Percentiles rank a stretch among this genome's conserved stretches.
Conservation (phyloP, 35 echinoderm and acorn worm genomes). For the Apostichopus japonicus region DNA sequence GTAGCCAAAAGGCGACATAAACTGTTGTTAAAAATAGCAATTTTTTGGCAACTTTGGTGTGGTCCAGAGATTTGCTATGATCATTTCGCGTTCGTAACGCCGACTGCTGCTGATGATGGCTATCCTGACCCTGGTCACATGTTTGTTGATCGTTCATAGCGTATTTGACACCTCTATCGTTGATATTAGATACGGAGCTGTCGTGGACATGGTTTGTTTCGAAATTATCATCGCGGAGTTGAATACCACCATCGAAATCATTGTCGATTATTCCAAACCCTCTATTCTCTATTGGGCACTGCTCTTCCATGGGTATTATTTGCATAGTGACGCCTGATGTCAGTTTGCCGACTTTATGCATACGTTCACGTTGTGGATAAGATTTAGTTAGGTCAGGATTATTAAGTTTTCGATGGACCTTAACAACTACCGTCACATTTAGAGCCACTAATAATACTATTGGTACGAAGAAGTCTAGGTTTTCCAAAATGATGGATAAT, state of each 20-base stretch:
- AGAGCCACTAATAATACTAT: background rate
- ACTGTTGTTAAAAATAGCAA: background rate
- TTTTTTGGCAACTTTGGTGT: background rate
- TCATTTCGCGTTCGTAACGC: background rate
- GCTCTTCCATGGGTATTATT: no score
- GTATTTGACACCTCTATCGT: background rate
- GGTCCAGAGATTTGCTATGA: background rate
- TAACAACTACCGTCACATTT: background rate
- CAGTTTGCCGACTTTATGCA: no score
- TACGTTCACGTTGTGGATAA: background rate
- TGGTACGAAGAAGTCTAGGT: conserved; percentile 8
- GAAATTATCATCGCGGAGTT: background rate
- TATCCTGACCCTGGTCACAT: background rate
- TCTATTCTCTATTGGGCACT: background rate
- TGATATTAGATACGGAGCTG: background rate
- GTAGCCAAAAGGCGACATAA: background rate
- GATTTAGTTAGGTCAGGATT: background rate
- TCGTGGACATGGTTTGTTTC: background rate
- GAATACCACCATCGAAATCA: background rate
- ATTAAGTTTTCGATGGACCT: conserved; percentile 11
- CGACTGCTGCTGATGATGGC: background rate
- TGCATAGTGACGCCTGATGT: no score
- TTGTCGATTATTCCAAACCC: background rate
- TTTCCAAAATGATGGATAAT: conserved; percentile 19
- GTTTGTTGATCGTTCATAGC: background rate